Base-by-base conservation (phyloP, 2,113 vertebrate species). In the Ammodytes marinus region DNA sequence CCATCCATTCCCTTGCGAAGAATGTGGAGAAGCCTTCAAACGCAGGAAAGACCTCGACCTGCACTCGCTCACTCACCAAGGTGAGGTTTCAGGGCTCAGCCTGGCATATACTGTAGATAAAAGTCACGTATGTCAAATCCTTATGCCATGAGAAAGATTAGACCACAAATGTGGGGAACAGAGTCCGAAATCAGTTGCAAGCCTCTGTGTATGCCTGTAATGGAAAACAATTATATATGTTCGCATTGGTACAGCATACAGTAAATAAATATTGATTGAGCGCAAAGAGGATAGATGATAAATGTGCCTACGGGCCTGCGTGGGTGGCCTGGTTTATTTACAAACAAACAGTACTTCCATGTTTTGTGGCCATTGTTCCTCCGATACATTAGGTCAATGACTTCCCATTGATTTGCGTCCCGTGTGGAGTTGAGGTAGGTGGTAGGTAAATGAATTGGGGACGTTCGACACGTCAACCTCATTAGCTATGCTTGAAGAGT, bases 31-130 rank as follows among this genome's bases (percentile, higher is more conserved):
- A 19, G 96, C 96, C 14, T 98, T 98, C 90, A 90, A 96, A 71
- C 94, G 97, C 5, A 96, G 96, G 57, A 96, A 96, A 68, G 94
- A 97, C 75, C 95, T 98, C 27, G 97, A 98, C 74, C 94, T 97
- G 13, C 97, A 98, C 92, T 95, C 96, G 6, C 95, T 98, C 12
- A 87, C 92, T 60, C 96, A 96, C 81, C 96, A 97, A 95, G 95
- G 95, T 96, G 78, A 91, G 91, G 43, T 60, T 54, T 79, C 43
- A 83, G 73, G 39, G 74, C 55, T 75, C 60, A 39, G 49, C 6
- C n/a, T 27, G 15, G 2, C 35, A 15, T 12, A 9, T 13, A 40
- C 58, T 8, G 14, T 3, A 27, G 27, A 27, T 27, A 27, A 27
- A 27, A 27, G 8, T 37, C n/a, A 7, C 2, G n/a, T 14, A 35